Conservation (phyloP, 1,140 invertebrate genomes). For the Yoshiicerus persimilis region DNA sequence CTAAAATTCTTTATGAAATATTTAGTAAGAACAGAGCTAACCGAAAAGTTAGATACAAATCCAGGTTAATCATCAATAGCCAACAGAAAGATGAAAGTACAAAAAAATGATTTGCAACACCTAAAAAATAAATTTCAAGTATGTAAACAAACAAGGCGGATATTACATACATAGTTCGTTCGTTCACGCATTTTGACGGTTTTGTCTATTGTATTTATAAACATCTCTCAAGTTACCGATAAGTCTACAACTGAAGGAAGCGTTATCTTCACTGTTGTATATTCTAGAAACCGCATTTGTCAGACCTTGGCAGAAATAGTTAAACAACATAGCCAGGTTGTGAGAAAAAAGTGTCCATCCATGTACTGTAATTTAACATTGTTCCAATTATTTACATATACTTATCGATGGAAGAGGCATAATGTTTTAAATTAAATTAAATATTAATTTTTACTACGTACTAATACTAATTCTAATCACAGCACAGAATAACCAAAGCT, state of each 20-base stretch:
- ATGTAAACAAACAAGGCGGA: too few relatives aligned
- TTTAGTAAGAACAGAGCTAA: conserved; percentile 23
- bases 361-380: conserved; percentile 21
- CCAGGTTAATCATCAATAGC: conserved; percentile 43
- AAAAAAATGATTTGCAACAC: conserved; percentile 36
- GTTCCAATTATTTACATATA: too few relatives aligned
- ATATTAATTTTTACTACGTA: too few relatives aligned
- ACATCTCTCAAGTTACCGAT: background rate
- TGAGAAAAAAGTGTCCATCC: conserved; percentile 33
- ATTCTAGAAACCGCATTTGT: background rate
- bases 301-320: conserved; percentile 7
- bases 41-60: conserved; percentile 47
- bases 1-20: background rate
- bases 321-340: background rate
- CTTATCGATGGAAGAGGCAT: too few relatives aligned
- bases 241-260: background rate
- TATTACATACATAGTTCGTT: too few relatives aligned
- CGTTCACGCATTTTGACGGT: too few relatives aligned
- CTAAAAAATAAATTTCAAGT: background rate
- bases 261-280: background rate
- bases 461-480: too few relatives aligned
- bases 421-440: too few relatives aligned
- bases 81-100: conserved; percentile 43
- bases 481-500: too few relatives aligned
- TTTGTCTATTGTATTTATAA: too few relatives aligned